Evolutionary conservation across 2,888 invertebrate genomes (phyloP), one percentile per base, ranked within the genome.

Genomic region (Tanypteryx hageni): DNA sequence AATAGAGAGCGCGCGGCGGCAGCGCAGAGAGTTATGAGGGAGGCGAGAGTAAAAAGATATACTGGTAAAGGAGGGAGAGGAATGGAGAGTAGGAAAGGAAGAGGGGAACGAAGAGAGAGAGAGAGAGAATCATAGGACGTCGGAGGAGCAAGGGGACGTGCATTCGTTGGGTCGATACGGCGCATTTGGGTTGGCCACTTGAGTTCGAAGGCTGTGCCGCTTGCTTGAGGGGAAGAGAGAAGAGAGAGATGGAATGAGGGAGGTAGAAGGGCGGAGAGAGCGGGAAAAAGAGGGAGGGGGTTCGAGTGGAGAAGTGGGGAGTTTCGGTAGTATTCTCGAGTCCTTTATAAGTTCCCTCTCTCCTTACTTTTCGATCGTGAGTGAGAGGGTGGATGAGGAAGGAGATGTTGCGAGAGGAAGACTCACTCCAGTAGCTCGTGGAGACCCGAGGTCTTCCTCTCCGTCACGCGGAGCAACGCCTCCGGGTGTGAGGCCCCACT

Each of bases 131-230:
- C 57, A 14, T 56, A n/a, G 56, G 57, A 18, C 44, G 44, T 16
- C 10, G 57, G 85, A 22, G 57, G 84, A 9, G n/a, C 10, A 76
- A 57, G 13, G 57, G 57, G 9, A 13, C 85, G 56, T 85, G 22
- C 85, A 85, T 85, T 85, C 2, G 57, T 10, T 22, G 85, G 85
- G 58, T 85, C 85, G 85, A 85, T 85, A 58, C 57, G 57, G 22
- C 9, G 85, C 85, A 57, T 85, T 85, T 58, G 83, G 83, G 83
- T 83, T 85, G 85, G 85, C 85, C 85, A 85, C 85, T 85, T 85
- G 85, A 85, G 85, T 56, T 85, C 85, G 85, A 85, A 85, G 57
- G 22, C 85, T 85, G 85, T 85, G 57, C 58, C 57, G 85, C 84
- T 5, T 44, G n/a, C 56, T 84, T 84, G 44, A 27, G 82, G 22